Evolutionary conservation across 2,113 vertebrate genomes (phyloP).

Genomic region (Stictonetta naevosa): DNA sequence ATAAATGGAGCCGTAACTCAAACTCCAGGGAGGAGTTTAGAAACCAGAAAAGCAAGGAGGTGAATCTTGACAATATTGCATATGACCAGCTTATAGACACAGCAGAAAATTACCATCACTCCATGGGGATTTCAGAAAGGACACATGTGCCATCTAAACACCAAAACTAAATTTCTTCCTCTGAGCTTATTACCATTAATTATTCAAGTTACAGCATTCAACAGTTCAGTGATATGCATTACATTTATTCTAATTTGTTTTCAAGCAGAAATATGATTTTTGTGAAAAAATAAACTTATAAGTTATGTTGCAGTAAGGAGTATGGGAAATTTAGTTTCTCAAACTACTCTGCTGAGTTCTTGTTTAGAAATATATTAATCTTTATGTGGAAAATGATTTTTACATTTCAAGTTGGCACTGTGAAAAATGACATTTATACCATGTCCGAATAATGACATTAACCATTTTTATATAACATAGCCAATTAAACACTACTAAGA

Average conservation of each 20-base stretch:
- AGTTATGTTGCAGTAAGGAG: background rate
- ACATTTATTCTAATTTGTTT: background rate
- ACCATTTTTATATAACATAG: background rate
- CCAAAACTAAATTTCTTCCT: background rate
- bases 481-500: background rate
- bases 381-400: background rate
- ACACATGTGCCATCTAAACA: background rate
- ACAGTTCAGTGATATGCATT: background rate
- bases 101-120: background rate
- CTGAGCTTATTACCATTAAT: background rate
- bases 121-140: background rate
- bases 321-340: background rate
- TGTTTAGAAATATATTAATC: background rate
- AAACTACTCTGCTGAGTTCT: background rate
- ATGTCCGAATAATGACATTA: background rate
- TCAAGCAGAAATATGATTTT: background rate
- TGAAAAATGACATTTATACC: background rate
- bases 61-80: rapidly evolving
- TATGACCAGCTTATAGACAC: background rate
- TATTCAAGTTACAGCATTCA: background rate
- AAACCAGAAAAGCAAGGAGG: background rate
- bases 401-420: background rate
- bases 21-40: background rate
- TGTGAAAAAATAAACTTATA: background rate
- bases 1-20: background rate